Percentiles rank a stretch among this genome's conserved stretches.
Conservation (phyloP, 1,140 invertebrate genomes). For the Diorhabda carinulata region DNA sequence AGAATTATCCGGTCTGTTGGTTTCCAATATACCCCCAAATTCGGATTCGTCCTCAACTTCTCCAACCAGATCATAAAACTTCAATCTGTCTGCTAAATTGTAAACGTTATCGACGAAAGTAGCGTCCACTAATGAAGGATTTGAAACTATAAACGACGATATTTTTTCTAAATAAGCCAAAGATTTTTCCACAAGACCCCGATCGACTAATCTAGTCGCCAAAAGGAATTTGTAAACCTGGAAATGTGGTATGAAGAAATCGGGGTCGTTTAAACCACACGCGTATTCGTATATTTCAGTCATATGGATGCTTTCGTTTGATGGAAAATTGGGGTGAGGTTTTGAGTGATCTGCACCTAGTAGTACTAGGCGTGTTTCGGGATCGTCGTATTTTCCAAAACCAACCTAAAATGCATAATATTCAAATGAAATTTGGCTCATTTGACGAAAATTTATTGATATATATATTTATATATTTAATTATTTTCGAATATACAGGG, state of each 20-base stretch:
- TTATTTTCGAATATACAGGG: too few species aligned
- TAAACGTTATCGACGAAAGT: conserved; percentile 64
- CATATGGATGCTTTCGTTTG: conserved; percentile 82
- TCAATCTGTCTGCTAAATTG: conserved; percentile 66
- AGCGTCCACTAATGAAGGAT: conserved; percentile 54
- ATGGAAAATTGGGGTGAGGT: conserved; percentile 67
- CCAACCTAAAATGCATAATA: conserved; percentile 43
- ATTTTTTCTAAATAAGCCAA: conserved; percentile 80
- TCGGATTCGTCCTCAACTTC: conserved; percentile 46
- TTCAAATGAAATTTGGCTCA: background rate
- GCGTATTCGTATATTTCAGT: conserved; percentile 96
- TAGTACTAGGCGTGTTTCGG: conserved; percentile 67
- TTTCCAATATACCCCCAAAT: conserved; percentile 38
- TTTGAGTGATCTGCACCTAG: conserved; percentile 69
- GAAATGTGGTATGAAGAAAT: conserved; percentile 67
- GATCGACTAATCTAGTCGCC: conserved; percentile 72
- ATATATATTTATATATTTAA: too few species aligned
- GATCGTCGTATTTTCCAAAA: conserved; percentile 55
- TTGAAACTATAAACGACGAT: conserved; percentile 59
- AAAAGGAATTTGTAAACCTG: conserved; percentile 71
- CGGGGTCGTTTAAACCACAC: conserved; percentile 71
- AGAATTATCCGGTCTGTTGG: conserved; percentile 48
- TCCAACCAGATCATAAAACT: conserved; percentile 71
- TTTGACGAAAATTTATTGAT: too few species aligned
- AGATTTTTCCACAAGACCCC: conserved; percentile 71